A percentile compares a stretch with the other conserved stretches of the same genome.
phyloP scores from a whole-genome alignment of 2,888 invertebrate genomes.

The Drosophila putrida region DNA sequence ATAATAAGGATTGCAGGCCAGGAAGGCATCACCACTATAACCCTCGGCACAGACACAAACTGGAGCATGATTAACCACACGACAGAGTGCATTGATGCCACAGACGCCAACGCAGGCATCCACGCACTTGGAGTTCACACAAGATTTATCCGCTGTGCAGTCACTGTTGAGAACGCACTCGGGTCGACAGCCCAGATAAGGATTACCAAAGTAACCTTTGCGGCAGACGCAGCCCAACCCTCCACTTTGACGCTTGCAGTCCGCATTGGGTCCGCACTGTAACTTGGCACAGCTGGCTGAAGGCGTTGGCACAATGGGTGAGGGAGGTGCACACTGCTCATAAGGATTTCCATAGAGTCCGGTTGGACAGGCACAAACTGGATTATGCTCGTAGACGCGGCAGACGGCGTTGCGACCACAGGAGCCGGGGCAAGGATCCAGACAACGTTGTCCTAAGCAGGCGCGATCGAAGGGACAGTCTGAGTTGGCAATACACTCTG shows the following conservation, averaged over 20 bases:
- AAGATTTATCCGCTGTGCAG: constrained; percentile 90
- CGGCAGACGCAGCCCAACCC: constrained; percentile 90
- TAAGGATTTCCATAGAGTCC: constrained; percentile 92
- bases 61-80: constrained; percentile 91
- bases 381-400: constrained; percentile 90
- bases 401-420: constrained; percentile 92
- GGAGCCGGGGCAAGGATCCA: constrained; percentile 92
- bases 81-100: constrained; percentile 91
- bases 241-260: constrained; percentile 89
- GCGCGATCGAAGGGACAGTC: constrained; percentile 93
- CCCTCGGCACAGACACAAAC: constrained; percentile 91
- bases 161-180: constrained; percentile 94
- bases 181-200: constrained; percentile 91
- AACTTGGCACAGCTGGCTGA: constrained; percentile 88
- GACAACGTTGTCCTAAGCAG: constrained; percentile 90
- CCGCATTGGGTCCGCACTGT: constrained; percentile 91
- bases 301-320: constrained; percentile 81
- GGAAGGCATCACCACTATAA: constrained; percentile 91
- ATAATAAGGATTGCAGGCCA: constrained; percentile 88
- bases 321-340: constrained; percentile 89
- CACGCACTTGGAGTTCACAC: constrained; percentile 91
- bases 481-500: constrained; percentile 92
- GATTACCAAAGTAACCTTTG: constrained; percentile 92
- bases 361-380: constrained; percentile 90
- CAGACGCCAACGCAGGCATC: constrained; percentile 92